Base-by-base conservation (phyloP, 2,797 vertebrate species). In the Channallabes apus region DNA sequence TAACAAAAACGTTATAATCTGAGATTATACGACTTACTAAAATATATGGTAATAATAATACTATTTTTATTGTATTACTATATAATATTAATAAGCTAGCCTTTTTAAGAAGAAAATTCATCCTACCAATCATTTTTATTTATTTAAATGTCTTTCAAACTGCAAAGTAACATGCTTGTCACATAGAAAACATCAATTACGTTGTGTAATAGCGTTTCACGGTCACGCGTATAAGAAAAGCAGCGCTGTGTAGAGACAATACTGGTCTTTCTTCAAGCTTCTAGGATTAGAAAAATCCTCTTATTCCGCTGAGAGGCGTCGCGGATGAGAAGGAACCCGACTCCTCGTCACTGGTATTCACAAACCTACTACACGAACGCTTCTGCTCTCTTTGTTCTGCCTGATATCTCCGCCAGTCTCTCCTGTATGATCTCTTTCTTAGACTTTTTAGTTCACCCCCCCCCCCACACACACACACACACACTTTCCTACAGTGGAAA, bases 221-320 rank as follows among this genome's bases (percentile, higher is more conserved):
- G 1, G 35, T 9, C 68, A 12, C 22, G 32, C 9, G 4, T 71
- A 71, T 73, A 24, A 62, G 32, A 24, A 62, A 32, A n/a, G 20
- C 24, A 9, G 32, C 35, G 8, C 18, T n/a, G 24, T 46, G 24
- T 15, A 24, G 61, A 56, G 24, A 38, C 85, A 89, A 88, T 84
- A 75, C 62, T n/a, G 61, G 84, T 87, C 83, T 73, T 64, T 84
- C 41, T 29, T 89, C 84, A 69, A 78, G 56, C 41, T 78, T 80
- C 82, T 68, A 67, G 62, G 82, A 88, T 86, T 83, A 83, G 77
- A 88, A 87, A 85, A 77, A 59, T 85, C 77, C 51, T n/a, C 62
- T 84, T n/a, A 35, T 75, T 80, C 81, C 82, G 64, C 65, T 79
- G 29, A 24, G n/a, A 46, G 41, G 24, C 18, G 9, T 82, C 62